Percentiles rank a stretch among this genome's conserved stretches.
Conservation (phyloP, 2,113 vertebrate genomes). For the Hippocampus zosterae region DNA sequence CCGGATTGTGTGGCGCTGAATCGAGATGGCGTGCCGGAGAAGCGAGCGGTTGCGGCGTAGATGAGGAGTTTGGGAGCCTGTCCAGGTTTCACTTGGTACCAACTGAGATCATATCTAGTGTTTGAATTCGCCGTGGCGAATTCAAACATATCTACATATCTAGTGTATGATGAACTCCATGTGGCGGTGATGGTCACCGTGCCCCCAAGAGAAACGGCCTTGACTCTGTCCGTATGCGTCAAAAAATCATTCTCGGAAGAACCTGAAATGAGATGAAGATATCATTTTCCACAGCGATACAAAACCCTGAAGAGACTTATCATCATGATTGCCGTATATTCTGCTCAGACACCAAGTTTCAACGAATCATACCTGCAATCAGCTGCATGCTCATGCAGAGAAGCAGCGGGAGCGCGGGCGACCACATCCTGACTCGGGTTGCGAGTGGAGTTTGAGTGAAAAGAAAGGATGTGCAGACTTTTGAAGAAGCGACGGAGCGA, state of each 20-base stretch:
- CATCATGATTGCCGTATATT: too few relatives aligned
- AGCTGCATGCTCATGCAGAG: not conserved
- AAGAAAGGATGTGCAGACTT: not conserved
- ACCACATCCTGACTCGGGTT: not conserved
- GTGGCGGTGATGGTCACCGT: conserved; percentile 33
- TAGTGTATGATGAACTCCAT: too few relatives aligned
- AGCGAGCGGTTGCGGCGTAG: accelerated
- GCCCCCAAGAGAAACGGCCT: conserved; percentile 32
- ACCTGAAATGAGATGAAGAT: conserved; percentile 20
- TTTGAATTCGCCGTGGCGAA: conserved; percentile 28
- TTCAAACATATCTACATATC: too few relatives aligned
- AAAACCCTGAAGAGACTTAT: too few relatives aligned
- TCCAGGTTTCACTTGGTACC: conserved; percentile 62
- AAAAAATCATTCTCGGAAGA: conserved; percentile 9
- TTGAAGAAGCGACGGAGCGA: not conserved
- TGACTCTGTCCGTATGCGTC: conserved; percentile 39
- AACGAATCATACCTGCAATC: not conserved
- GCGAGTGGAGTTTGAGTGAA: not conserved
- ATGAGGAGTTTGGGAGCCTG: conserved; percentile 58
- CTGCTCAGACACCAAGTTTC: not conserved
- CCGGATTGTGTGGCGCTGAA: conserved; percentile 48
- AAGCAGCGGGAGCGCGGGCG: not conserved
- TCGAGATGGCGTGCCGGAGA: conserved; percentile 30
- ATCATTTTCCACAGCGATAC: too few relatives aligned
- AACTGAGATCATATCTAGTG: conserved; percentile 17